Evolutionary conservation across 1,140 invertebrate genomes (phyloP).

Genomic region (honey bee (Apis mellifera)): Amel_HAv3.1 CM009931.2:8905001-8905500

Average conservation of each 20-base stretch:
- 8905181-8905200: not conserved
- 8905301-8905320: not conserved
- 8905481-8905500: too few species aligned
- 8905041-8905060: too few species aligned
- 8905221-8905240: not conserved
- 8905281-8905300: not conserved
- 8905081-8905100: too few species aligned
- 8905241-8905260: conserved; percentile 7
- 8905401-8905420: not conserved
- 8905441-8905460: too few species aligned
- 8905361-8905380: not conserved
- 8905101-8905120: too few species aligned
- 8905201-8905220: not conserved
- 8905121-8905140: not conserved
- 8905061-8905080: too few species aligned
- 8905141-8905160: not conserved
- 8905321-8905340: not conserved
- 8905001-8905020: too few species aligned
- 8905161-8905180: too few species aligned
- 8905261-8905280: conserved; percentile 16
- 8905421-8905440: too few species aligned
- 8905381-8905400: too few species aligned
- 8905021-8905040: too few species aligned
- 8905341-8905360: not conserved
- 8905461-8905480: too few species aligned